These are phyloP conservation scores for Xenopus borealis DNA, from an alignment of 2,113 vertebrate species.

Conservation along the genomic window DNA sequence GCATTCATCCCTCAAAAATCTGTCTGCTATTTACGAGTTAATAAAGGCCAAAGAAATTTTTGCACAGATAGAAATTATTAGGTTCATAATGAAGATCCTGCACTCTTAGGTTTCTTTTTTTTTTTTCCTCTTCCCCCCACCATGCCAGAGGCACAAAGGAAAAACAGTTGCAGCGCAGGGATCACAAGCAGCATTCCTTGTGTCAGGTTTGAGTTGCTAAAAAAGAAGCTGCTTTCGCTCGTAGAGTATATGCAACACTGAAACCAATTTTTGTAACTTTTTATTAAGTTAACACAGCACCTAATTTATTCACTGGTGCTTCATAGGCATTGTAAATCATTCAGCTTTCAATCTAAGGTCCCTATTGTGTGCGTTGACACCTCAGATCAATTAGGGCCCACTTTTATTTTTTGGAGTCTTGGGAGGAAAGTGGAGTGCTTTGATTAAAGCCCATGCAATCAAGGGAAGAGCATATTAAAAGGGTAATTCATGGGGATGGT, in stretches of 20 bases:
- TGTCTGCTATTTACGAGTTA: conserved; percentile 46
- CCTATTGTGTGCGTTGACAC: too few relatives aligned
- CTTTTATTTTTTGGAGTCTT: too few relatives aligned
- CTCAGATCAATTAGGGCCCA: too few relatives aligned
- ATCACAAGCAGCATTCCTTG: neutral
- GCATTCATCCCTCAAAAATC: conserved; percentile 42
- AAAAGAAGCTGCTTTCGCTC: conserved; percentile 2
- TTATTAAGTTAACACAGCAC: too few relatives aligned
- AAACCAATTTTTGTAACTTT: too few relatives aligned
- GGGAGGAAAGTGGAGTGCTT: too few relatives aligned
- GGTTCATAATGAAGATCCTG: conserved; percentile 40
- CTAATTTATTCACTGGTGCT: too few relatives aligned
- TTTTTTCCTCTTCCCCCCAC: neutral
- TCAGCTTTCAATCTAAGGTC: too few relatives aligned
- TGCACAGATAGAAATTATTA: conserved; percentile 46
- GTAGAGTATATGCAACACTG: neutral
- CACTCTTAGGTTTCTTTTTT: conserved; percentile 2
- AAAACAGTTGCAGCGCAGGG: conserved; percentile 18
- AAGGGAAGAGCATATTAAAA: too few relatives aligned
- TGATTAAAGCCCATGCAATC: too few relatives aligned
- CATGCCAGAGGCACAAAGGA: conserved; percentile 17
- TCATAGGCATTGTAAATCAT: too few relatives aligned
- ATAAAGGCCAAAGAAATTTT: conserved; percentile 45
- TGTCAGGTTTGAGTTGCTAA: conserved; percentile 15
- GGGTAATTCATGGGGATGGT: too few relatives aligned